A percentile compares a stretch with the other conserved stretches of the same genome.
These are phyloP conservation scores for Helicoverpa assulta DNA, from an alignment of 2,888 invertebrate species.

Conservation along the genomic window DNA sequence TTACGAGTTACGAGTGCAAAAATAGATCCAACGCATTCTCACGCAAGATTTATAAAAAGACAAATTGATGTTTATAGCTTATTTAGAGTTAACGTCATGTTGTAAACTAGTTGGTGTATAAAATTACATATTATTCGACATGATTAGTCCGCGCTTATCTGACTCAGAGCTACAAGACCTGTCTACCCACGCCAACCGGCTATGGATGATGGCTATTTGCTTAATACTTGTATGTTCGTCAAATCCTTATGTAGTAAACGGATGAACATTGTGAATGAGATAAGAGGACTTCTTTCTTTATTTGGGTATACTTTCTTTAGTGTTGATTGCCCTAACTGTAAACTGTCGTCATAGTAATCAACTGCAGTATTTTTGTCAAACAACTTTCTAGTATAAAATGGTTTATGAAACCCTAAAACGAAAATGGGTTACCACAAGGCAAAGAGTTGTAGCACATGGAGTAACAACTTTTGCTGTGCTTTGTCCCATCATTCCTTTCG, in stretches of 20 bases:
- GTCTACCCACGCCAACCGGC: constrained; percentile 73
- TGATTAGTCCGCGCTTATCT: constrained; percentile 58
- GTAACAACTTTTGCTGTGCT: neutral
- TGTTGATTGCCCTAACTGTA: neutral
- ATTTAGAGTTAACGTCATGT: constrained; percentile 50
- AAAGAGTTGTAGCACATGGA: constrained; percentile 14
- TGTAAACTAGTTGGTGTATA: constrained; percentile 55
- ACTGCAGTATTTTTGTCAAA: too few relatives aligned
- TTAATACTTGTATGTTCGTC: constrained; percentile 68
- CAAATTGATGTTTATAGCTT: constrained; percentile 53
- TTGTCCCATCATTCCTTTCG: neutral
- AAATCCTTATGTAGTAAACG: constrained; percentile 51
- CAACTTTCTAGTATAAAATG: too few relatives aligned
- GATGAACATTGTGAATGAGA: constrained; percentile 53
- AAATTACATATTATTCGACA: constrained; percentile 59
- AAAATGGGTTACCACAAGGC: constrained; percentile 24
- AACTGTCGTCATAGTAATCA: too few relatives aligned
- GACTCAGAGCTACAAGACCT: constrained; percentile 67
- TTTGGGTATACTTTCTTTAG: constrained; percentile 35
- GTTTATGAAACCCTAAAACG: constrained; percentile 19
- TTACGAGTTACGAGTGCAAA: constrained; percentile 37
- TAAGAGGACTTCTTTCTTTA: constrained; percentile 38
- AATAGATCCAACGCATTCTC: constrained; percentile 43
- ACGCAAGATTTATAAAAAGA: constrained; percentile 58
- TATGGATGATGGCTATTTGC: constrained; percentile 61